These are phyloP conservation scores for Portevinia maculata DNA, from an alignment of 2,888 invertebrate genomes.

Conservation along the genomic window DNA sequence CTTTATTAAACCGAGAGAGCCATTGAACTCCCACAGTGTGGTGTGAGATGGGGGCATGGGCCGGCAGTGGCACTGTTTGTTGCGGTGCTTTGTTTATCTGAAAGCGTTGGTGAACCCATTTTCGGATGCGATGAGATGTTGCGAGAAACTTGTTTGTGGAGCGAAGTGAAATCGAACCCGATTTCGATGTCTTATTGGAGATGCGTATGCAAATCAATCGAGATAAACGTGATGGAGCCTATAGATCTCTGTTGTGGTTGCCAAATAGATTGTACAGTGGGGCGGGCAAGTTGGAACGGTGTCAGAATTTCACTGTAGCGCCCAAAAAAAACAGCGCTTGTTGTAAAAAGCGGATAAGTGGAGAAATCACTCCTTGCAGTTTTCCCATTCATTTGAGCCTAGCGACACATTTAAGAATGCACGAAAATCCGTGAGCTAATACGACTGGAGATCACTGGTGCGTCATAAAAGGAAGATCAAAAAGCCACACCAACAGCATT, in stretches of 20 bases:
- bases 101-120: slow-evolving; percentile 49
- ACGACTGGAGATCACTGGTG: too few relatives aligned
- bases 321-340: too few relatives aligned
- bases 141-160: slow-evolving; percentile 56
- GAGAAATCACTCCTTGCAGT: too few relatives aligned
- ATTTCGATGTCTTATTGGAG: slow-evolving; percentile 46
- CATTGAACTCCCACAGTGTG: slow-evolving; percentile 64
- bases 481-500: too few relatives aligned
- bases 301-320: too few relatives aligned
- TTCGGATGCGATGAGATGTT: slow-evolving; percentile 56
- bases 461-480: too few relatives aligned
- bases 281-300: too few relatives aligned
- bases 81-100: slow-evolving; percentile 26
- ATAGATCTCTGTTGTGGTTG: slow-evolving; percentile 22
- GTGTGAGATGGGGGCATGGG: slow-evolving; percentile 25
- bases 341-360: too few relatives aligned
- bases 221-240: slow-evolving; percentile 18
- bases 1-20: slow-evolving; percentile 36
- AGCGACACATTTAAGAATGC: too few relatives aligned
- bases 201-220: slow-evolving; percentile 63
- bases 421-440: too few relatives aligned
- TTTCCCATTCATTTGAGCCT: too few relatives aligned
- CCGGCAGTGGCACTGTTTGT: slow-evolving; percentile 32
- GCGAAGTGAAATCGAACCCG: slow-evolving; percentile 71
- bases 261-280: too few relatives aligned